A percentile compares a stretch with the other conserved stretches of the same genome.
Evolutionary conservation across 2,888 invertebrate genomes (phyloP).

Genomic region (Acanthosoma haemorrhoidale): DNA sequence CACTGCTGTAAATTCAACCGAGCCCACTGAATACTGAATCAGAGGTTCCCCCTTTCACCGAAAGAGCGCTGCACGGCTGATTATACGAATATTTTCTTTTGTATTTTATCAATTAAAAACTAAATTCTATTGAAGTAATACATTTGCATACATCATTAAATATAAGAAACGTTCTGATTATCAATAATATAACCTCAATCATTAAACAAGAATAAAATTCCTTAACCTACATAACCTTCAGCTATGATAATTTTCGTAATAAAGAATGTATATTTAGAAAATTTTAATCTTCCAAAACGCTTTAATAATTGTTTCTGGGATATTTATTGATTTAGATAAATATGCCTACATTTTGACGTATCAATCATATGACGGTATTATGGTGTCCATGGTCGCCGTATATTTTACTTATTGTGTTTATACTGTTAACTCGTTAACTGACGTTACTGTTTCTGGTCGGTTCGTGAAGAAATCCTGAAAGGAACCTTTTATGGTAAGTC

Average conservation of each 20-base stretch:
- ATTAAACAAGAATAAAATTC: neutral
- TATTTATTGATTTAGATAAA: neutral
- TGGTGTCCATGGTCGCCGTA: conserved; percentile 25
- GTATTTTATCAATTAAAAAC: too few species aligned
- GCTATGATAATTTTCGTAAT: neutral
- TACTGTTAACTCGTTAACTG: neutral
- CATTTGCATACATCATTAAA: too few species aligned
- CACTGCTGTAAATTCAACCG: conserved; percentile 20
- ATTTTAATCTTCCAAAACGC: conserved; percentile 1
- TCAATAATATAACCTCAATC: neutral
- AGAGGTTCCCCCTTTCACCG: neutral
- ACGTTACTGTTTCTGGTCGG: neutral
- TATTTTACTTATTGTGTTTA: conserved; percentile 22
- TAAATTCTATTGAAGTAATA: too few species aligned
- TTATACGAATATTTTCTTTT: too few species aligned
- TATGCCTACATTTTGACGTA: conserved; percentile 20
- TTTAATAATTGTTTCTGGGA: neutral
- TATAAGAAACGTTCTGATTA: too few species aligned
- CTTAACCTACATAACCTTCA: conserved; percentile 7
- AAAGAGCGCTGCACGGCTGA: conserved; percentile 10
- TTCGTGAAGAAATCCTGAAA: neutral
- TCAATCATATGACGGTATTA: conserved; percentile 15
- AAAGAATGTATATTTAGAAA: neutral
- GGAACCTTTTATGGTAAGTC: conserved; percentile 18
- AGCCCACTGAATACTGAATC: conserved; percentile 25